Percentiles rank a stretch among this genome's conserved stretches.
Evolutionary conservation across 2,113 vertebrate species (phyloP).

Genomic region (Hippocampus mohnikei): DNA sequence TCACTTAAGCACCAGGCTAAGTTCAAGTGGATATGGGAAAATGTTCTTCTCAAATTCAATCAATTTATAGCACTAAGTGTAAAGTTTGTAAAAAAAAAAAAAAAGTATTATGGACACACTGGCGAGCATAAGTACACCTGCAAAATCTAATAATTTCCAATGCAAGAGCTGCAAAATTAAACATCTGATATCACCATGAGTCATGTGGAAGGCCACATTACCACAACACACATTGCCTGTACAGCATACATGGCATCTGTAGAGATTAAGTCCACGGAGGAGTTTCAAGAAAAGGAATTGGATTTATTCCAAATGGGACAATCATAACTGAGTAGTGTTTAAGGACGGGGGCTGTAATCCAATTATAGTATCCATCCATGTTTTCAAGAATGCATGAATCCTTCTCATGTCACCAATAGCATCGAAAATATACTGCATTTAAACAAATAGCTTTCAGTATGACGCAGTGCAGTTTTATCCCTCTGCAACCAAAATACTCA

Average conservation of each 20-base stretch:
- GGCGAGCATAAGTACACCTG: not conserved
- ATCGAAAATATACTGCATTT: not conserved
- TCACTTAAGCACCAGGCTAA: not conserved
- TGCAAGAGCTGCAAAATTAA: not conserved
- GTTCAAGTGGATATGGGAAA: not conserved
- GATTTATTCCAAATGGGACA: not conserved
- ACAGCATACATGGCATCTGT: not conserved
- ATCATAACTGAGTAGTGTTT: not conserved
- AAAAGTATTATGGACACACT: not conserved
- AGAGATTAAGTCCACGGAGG: not conserved
- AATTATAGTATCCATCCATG: no score
- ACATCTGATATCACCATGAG: not conserved
- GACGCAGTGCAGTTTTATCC: no score
- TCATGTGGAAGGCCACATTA: not conserved
- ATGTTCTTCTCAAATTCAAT: not conserved
- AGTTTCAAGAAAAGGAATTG: not conserved
- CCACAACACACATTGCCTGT: not conserved
- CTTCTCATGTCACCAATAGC: not conserved
- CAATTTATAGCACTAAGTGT: not conserved
- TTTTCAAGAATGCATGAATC: not conserved
- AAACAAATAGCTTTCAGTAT: not conserved
- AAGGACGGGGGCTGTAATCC: no score
- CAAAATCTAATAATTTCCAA: not conserved
- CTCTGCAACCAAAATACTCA: not conserved
- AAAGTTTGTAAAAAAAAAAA: not conserved